Conservation (phyloP, 2,113 vertebrate genomes). For the Struthidea cinerea region DNA sequence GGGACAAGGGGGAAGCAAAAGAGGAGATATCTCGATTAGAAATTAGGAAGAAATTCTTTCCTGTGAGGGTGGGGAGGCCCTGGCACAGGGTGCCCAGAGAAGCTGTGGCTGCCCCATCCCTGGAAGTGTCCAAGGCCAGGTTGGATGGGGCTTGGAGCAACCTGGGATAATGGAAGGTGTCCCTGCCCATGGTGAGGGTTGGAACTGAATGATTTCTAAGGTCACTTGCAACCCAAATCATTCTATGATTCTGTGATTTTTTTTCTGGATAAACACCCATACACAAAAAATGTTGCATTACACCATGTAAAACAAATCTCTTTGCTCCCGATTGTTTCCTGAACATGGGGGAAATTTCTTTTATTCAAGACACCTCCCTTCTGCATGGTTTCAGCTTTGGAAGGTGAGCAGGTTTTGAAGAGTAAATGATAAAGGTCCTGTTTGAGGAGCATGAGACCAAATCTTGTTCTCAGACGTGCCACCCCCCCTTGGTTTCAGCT, state of each 20-base stretch:
- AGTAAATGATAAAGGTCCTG: not conserved
- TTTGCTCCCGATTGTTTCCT: not conserved
- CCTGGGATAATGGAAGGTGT: not conserved
- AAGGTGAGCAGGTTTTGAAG: not conserved
- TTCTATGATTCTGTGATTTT: not conserved
- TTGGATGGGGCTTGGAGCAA: accelerated
- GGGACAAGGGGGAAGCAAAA: not conserved
- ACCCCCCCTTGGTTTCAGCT: not conserved
- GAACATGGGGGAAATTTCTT: not conserved
- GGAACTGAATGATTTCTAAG: not conserved
- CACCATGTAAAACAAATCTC: not conserved
- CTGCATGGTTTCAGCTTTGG: not conserved
- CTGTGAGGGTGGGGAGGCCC: accelerated
- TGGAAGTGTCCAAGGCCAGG: not conserved
- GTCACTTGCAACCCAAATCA: not conserved
- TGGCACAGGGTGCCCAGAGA: accelerated
- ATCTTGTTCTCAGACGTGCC: not conserved
- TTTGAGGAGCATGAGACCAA: not conserved
- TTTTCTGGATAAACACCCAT: not conserved
- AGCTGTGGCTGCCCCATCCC: not conserved
- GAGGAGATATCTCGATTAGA: not conserved
- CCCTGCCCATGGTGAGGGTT: accelerated
- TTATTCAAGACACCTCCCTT: not conserved
- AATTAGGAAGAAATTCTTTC: not conserved
- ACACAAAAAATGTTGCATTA: not conserved